phyloP scores from a whole-genome alignment of 2,888 invertebrate species.

The Amiota mariae region DNA sequence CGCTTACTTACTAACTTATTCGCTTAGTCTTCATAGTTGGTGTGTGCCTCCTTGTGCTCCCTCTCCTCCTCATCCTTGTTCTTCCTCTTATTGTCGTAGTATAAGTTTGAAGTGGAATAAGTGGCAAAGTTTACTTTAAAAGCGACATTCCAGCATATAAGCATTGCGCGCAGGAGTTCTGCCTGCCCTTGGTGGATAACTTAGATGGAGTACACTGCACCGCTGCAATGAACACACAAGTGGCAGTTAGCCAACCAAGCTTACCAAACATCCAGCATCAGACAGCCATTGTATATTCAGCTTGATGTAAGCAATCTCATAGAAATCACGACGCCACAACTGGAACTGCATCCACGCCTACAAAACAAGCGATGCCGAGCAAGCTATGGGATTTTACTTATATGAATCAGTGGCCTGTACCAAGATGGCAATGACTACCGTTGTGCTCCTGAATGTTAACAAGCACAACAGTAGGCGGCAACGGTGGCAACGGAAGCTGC shows the following conservation, averaged over 20 bases:
- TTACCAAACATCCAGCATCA: neutral
- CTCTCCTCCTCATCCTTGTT: too few relatives aligned
- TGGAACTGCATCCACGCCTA: neutral
- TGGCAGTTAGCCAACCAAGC: neutral
- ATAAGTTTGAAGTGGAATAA: slow-evolving; percentile 24
- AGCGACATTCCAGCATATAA: slow-evolving; percentile 28
- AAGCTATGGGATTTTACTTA: neutral
- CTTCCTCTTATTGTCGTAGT: neutral
- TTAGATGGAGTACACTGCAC: neutral
- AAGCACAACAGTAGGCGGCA: too few relatives aligned
- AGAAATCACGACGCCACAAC: slow-evolving; percentile 13
- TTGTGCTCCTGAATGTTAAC: too few relatives aligned
- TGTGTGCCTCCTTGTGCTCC: neutral
- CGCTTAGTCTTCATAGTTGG: neutral
- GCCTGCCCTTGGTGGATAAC: neutral
- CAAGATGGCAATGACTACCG: too few relatives aligned
- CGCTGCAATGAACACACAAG: slow-evolving; percentile 20
- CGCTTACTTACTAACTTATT: neutral
- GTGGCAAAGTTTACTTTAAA: slow-evolving; percentile 25
- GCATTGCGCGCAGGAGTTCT: neutral
- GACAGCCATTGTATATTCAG: slow-evolving; percentile 3
- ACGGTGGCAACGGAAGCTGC: too few relatives aligned
- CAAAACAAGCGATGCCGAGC: neutral
- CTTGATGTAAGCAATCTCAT: slow-evolving; percentile 28
- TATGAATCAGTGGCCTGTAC: too few relatives aligned